Conservation (phyloP, 2,797 vertebrate species). For the Nannoperca obscura region DNA sequence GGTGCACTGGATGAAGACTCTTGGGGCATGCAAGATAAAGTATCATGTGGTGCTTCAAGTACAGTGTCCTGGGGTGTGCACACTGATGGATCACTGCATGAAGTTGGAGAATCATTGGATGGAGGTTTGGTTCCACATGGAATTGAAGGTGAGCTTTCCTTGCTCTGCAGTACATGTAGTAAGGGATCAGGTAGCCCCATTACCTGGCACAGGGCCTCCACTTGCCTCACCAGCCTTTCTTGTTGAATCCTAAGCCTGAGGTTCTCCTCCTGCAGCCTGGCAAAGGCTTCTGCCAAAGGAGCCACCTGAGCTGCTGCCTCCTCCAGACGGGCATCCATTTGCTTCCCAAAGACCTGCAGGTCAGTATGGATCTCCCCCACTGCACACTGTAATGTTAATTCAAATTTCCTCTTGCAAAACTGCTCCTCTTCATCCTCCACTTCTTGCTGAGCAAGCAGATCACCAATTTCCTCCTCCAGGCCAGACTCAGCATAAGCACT, state of each 20-base stretch:
- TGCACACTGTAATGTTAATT: slow-evolving; percentile 73
- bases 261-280: slow-evolving; percentile 87
- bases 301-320: slow-evolving; percentile 73
- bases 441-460: slow-evolving; percentile 76
- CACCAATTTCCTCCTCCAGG: slow-evolving; percentile 75
- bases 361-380: slow-evolving; percentile 87
- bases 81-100: slow-evolving; percentile 10
- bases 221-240: slow-evolving; percentile 80
- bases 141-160: slow-evolving; percentile 31
- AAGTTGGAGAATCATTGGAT: slow-evolving; percentile 12
- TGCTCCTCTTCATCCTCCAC: slow-evolving; percentile 62
- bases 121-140: slow-evolving; percentile 28
- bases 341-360: slow-evolving; percentile 84
- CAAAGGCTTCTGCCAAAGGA: slow-evolving; percentile 78
- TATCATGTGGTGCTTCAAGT: slow-evolving; percentile 7
- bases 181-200: slow-evolving; percentile 76
- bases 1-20: slow-evolving; percentile 15
- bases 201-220: slow-evolving; percentile 82
- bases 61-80: slow-evolving; percentile 11
- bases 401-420: slow-evolving; percentile 69
- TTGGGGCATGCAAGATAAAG: slow-evolving; percentile 1
- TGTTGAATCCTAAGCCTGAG: slow-evolving; percentile 86
- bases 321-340: slow-evolving; percentile 83
- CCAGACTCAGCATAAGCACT: slow-evolving; percentile 71
- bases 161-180: slow-evolving; percentile 15